A percentile compares a stretch with the other conserved stretches of the same genome.
Evolutionary conservation across 2,888 invertebrate species (phyloP).

Genomic region (Microchrysa polita): DNA sequence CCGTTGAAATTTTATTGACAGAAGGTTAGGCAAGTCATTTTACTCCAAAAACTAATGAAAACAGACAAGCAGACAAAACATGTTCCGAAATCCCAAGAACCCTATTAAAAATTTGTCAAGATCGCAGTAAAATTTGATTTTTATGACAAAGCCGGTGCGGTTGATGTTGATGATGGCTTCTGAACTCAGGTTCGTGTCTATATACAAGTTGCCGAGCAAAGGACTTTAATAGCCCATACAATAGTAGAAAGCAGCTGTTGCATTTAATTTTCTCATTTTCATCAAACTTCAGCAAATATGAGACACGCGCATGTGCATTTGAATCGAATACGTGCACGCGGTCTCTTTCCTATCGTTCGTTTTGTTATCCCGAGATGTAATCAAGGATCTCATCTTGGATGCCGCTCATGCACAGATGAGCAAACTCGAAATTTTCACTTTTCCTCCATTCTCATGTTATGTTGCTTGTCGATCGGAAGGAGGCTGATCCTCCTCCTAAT

Average conservation of each 20-base stretch:
- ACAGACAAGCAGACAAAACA: not conserved
- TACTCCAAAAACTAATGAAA: conserved; percentile 3
- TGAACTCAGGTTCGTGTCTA: not conserved
- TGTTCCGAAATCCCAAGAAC: conserved; percentile 24
- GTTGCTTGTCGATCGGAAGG: conserved; percentile 25
- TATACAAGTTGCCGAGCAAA: not conserved
- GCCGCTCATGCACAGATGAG: conserved; percentile 27
- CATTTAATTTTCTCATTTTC: conserved; percentile 39
- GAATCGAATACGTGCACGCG: not conserved
- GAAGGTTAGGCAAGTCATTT: not conserved
- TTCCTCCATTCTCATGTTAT: conserved; percentile 25
- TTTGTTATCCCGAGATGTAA: conserved; percentile 19
- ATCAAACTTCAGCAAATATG: conserved; percentile 33
- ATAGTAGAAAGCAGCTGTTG: conserved; percentile 36
- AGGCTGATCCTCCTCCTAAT: conserved; percentile 5
- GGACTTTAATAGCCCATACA: conserved; percentile 31
- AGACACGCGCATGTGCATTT: not conserved
- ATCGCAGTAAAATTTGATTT: conserved; percentile 49
- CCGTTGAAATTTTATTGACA: conserved; percentile 18
- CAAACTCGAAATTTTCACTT: conserved; percentile 34
- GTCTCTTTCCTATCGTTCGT: not conserved
- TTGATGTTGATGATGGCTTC: conserved; percentile 15
- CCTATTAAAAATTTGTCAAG: conserved; percentile 47
- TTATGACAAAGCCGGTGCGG: conserved; percentile 44
- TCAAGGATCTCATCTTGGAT: conserved; percentile 38